Evolutionary conservation across 1,140 invertebrate genomes (phyloP), one percentile per base, ranked within the genome.

Genomic region (Samia ricini): DNA sequence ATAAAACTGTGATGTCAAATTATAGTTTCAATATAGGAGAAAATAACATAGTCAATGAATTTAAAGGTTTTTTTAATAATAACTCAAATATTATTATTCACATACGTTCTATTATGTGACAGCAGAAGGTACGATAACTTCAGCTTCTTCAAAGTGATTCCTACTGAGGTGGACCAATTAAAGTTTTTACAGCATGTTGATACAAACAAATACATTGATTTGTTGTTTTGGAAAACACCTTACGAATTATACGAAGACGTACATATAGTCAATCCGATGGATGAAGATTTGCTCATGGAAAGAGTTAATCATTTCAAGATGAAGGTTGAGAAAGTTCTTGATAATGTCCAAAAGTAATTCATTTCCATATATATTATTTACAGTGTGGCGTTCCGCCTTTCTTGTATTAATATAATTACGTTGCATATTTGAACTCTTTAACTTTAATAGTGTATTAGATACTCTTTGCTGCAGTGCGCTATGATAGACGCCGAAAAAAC

Each of bases 171-270:
- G n/a, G 78, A 77, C 12, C 80, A 89, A 54, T 65, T 85, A 51
- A 76, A 77, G 48, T 85, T 87, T 51, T 64, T 87, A 15, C 72
- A 81, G 61, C 81, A 77, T 57, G 60, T 85, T 8, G 78, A 79
- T 20, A 59, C 56, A 4, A 63, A 81, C 22, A 82, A 83, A 49
- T 87, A 85, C 26, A 72, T 85, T 0, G 74, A 87, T 48, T 66
- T 84, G 1, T 68, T 79, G 12, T 87, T 85, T 66, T 85, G 81
- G 79, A 72, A 74, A 19, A 81, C 69, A 33, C 84, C 86, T 0
- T 72, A 65, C n/a, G 84, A 76, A 52, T 42, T 86, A 15, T 76
- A 70, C 42, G 66, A 72, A 23, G 69, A 77, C 61, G 69, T 85
- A 0, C 81, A 86, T 19, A 63, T 87, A n/a, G 79, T 89, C 0